A percentile compares a stretch with the other conserved stretches of the same genome.
Conservation (phyloP, 2,113 vertebrate species). For the Coracopsis vasa region DNA sequence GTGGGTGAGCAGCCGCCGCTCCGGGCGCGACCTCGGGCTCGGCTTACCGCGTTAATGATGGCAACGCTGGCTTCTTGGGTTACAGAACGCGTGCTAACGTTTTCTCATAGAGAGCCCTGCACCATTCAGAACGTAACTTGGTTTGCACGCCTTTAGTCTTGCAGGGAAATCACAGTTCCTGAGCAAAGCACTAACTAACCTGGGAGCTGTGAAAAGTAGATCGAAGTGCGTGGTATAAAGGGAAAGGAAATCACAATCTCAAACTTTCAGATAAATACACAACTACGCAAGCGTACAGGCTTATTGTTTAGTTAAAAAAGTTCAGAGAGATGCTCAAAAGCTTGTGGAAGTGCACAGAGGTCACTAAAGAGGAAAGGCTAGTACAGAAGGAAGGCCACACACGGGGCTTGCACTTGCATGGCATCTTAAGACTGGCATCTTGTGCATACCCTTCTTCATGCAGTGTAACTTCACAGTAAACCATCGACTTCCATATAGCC, state of each 20-base stretch:
- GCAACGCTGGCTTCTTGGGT: accelerated
- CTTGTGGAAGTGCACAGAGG: not conserved
- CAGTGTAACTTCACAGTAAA: no score
- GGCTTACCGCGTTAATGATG: accelerated
- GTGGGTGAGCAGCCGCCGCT: conserved; percentile 79
- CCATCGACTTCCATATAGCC: not conserved
- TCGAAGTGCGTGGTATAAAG: accelerated
- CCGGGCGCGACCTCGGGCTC: not conserved
- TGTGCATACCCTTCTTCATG: not conserved
- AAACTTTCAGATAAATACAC: accelerated
- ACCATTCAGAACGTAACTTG: accelerated
- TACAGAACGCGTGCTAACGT: accelerated
- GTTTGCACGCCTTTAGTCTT: accelerated
- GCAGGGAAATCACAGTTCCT: no score
- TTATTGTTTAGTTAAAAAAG: not conserved
- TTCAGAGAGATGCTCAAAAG: no score
- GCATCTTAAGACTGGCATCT: not conserved
- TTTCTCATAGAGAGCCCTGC: accelerated
- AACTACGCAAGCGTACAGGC: not conserved
- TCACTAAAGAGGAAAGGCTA: not conserved
- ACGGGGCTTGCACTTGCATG: accelerated
- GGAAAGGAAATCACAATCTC: accelerated
- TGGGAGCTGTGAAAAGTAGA: accelerated
- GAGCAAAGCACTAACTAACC: accelerated
- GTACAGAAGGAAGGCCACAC: accelerated